Conservation (phyloP, 2,888 invertebrate genomes). For the Melanargia galathea region DNA sequence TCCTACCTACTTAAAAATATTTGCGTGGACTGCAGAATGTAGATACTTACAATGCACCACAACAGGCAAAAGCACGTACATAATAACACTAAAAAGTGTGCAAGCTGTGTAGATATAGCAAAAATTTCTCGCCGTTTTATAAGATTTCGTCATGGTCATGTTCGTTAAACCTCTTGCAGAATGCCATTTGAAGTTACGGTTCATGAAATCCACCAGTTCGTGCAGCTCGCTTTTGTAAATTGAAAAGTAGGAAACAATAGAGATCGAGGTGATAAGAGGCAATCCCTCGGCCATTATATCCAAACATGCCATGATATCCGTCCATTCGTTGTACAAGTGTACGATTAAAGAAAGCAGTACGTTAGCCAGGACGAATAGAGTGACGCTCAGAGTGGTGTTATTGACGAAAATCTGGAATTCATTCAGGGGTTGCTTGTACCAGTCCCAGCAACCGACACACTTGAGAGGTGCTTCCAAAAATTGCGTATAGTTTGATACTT, state of each 20-base stretch:
- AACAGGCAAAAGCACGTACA: conserved; percentile 63
- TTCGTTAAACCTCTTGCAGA: conserved; percentile 70
- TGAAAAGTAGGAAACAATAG: conserved; percentile 63
- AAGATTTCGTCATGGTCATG: conserved; percentile 67
- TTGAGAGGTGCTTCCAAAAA: conserved; percentile 61
- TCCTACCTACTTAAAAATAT: too few species aligned
- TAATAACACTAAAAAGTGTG: conserved; percentile 64
- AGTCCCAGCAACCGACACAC: conserved; percentile 67
- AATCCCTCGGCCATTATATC: conserved; percentile 64
- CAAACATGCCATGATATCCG: conserved; percentile 61
- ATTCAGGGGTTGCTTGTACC: conserved; percentile 52
- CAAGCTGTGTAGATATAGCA: conserved; percentile 67
- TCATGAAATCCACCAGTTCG: conserved; percentile 58
- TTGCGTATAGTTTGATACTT: conserved; percentile 53
- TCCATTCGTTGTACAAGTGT: conserved; percentile 63
- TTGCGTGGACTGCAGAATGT: background rate
- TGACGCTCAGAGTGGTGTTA: conserved; percentile 56
- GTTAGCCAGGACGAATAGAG: conserved; percentile 56
- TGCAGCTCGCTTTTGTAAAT: conserved; percentile 58
- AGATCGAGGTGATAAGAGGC: conserved; percentile 58
- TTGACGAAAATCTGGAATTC: conserved; percentile 53
- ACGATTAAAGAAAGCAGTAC: conserved; percentile 51
- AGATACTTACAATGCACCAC: conserved; percentile 64
- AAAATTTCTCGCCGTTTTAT: conserved; percentile 59
- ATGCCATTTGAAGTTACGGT: conserved; percentile 60